Conservation (phyloP, 2,888 invertebrate genomes). For the Cerastis rubricosa region DNA sequence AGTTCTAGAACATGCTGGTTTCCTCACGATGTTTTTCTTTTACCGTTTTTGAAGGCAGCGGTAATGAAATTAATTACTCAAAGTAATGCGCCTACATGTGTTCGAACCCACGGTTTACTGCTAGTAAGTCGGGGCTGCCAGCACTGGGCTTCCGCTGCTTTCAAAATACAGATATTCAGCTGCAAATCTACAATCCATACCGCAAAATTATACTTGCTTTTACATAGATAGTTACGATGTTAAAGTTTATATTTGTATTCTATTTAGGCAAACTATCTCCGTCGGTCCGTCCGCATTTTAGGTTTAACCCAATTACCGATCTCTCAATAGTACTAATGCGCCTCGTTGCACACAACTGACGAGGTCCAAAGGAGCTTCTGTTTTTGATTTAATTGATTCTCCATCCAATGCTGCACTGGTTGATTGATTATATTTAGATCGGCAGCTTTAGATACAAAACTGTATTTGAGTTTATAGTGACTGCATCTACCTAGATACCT, state of each 20-base stretch:
- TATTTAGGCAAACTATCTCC: neutral
- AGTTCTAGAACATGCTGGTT: too few relatives aligned
- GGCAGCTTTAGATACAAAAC: neutral
- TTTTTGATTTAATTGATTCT: conserved; percentile 2
- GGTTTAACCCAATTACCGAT: neutral
- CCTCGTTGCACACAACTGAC: neutral
- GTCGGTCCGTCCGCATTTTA: neutral
- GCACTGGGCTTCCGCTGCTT: too few relatives aligned
- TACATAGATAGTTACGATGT: neutral
- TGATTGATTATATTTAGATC: conserved; percentile 4
- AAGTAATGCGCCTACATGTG: too few relatives aligned
- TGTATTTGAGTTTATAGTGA: neutral
- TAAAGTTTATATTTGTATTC: neutral
- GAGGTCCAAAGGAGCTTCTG: neutral
- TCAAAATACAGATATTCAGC: neutral
- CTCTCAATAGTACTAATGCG: conserved; percentile 6
- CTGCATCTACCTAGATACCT: neutral
- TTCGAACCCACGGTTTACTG: too few relatives aligned
- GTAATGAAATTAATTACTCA: too few relatives aligned
- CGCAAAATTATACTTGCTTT: neutral
- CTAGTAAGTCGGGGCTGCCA: too few relatives aligned
- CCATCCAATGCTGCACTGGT: conserved; percentile 1
- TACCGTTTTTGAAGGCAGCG: too few relatives aligned
- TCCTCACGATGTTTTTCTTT: too few relatives aligned
- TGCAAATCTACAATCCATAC: neutral